These are phyloP conservation scores for Sphecodes monilicornis DNA, from an alignment of 2,888 invertebrate species.

Conservation along the genomic window DNA sequence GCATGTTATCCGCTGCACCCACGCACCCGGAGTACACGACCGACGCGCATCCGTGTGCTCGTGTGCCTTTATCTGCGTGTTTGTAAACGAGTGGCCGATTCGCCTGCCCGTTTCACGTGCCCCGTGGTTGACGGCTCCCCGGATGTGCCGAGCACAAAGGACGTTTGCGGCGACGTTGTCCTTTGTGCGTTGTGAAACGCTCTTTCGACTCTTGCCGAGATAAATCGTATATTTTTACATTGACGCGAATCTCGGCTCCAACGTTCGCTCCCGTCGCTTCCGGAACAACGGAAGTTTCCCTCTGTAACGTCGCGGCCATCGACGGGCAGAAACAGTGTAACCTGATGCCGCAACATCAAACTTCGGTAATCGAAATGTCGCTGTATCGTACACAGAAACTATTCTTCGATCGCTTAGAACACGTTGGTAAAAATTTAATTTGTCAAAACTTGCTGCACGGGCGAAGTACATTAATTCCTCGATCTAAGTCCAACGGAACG, in stretches of 20 bases:
- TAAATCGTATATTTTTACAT: conserved; percentile 29
- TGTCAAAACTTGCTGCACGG: too few relatives aligned
- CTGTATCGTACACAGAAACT: too few relatives aligned
- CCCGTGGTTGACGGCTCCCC: conserved; percentile 60
- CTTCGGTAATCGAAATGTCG: too few relatives aligned
- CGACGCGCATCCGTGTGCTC: conserved; percentile 36
- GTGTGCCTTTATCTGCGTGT: conserved; percentile 51
- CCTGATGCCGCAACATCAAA: neutral
- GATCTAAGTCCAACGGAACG: too few relatives aligned
- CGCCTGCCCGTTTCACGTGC: conserved; percentile 70
- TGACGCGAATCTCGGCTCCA: neutral
- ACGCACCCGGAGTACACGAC: conserved; percentile 52
- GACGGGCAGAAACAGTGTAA: neutral
- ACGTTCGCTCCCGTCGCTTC: neutral
- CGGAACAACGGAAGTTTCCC: neutral
- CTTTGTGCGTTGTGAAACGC: conserved; percentile 37
- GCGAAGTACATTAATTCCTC: too few relatives aligned
- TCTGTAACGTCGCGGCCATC: too few relatives aligned
- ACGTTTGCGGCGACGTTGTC: conserved; percentile 55
- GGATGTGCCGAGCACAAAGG: conserved; percentile 63
- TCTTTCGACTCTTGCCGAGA: conserved; percentile 37
- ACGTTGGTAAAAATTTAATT: too few relatives aligned
- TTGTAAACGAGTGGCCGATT: conserved; percentile 63
- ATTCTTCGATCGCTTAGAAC: neutral
- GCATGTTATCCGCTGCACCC: conserved; percentile 80